phyloP scores from a whole-genome alignment of 2,113 vertebrate species.

The Bos javanicus region DNA sequence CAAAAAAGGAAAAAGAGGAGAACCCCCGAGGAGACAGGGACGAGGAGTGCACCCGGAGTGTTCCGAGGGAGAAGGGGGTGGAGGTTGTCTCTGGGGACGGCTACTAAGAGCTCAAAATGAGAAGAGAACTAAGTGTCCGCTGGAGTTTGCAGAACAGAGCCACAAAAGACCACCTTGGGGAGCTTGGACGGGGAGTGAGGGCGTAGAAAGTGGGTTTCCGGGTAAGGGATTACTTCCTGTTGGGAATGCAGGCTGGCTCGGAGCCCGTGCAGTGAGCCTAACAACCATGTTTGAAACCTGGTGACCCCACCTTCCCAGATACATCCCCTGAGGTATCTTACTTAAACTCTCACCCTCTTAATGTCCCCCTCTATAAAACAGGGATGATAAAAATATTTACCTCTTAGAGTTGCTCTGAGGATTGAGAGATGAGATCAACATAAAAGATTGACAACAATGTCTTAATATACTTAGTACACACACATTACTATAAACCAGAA shows the following conservation, averaged over 20 bases:
- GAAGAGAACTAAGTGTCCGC: rapidly evolving
- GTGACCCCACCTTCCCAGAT: background rate
- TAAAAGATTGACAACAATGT: background rate
- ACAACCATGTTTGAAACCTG: background rate
- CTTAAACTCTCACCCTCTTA: background rate
- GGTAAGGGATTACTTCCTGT: rapidly evolving
- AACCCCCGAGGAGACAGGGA: rapidly evolving
- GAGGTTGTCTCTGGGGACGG: rapidly evolving
- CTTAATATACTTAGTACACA: rapidly evolving
- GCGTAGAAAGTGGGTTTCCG: background rate
- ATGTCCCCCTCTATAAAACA: background rate
- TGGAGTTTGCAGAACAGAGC: too few species aligned
- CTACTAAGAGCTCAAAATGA: rapidly evolving
- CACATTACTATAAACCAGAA: background rate
- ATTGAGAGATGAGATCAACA: rapidly evolving
- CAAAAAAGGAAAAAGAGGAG: background rate
- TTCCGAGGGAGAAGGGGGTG: rapidly evolving
- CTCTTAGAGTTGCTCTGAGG: background rate
- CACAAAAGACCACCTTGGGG: rapidly evolving
- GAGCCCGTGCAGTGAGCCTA: background rate
- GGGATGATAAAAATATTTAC: background rate
- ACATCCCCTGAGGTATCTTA: too few species aligned
- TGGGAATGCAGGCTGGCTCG: rapidly evolving
- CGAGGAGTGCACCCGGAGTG: rapidly evolving
- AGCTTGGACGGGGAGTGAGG: too few species aligned